Evolutionary conservation across 2,113 vertebrate species (phyloP).

Genomic region (Sigmodon hispidus): DNA sequence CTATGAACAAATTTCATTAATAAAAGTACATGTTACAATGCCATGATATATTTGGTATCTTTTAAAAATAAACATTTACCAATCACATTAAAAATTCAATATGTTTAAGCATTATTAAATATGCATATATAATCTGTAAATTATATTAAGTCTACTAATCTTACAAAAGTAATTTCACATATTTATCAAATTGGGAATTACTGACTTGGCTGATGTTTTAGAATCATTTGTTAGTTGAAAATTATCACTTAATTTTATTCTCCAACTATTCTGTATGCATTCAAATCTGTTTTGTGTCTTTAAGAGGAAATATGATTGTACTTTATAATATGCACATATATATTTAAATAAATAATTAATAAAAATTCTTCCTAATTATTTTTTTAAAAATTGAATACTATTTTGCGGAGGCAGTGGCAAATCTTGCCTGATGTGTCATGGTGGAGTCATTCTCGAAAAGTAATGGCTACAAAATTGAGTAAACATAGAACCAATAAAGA

Average conservation of each 20-base stretch:
- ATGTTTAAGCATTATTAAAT: not conserved
- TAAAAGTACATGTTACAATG: not conserved
- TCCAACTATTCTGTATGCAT: not conserved
- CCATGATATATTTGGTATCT: not conserved
- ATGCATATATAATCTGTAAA: not conserved
- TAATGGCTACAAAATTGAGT: slow-evolving; percentile 75
- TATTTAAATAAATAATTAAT: slow-evolving; percentile 67
- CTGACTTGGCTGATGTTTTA: not conserved
- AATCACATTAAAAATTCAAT: not conserved
- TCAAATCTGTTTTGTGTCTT: slow-evolving; percentile 50
- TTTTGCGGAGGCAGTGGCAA: slow-evolving; percentile 58
- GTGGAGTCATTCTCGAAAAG: slow-evolving; percentile 74
- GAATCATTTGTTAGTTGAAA: slow-evolving; percentile 1
- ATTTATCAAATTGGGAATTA: not conserved
- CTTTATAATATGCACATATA: slow-evolving; percentile 19
- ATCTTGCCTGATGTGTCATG: slow-evolving; percentile 73
- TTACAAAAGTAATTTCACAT: not conserved
- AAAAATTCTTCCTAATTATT: slow-evolving; percentile 72
- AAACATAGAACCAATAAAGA: slow-evolving; percentile 73
- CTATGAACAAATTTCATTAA: not conserved
- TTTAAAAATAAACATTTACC: slow-evolving; percentile 25
- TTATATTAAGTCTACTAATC: not conserved
- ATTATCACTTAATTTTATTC: not conserved
- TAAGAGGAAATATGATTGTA: slow-evolving; percentile 61
- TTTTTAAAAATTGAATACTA: not conserved